A percentile compares a stretch with the other conserved stretches of the same genome.
Evolutionary conservation across 1,140 invertebrate genomes (phyloP).

Genomic region (Cotesia vestalis): DNA sequence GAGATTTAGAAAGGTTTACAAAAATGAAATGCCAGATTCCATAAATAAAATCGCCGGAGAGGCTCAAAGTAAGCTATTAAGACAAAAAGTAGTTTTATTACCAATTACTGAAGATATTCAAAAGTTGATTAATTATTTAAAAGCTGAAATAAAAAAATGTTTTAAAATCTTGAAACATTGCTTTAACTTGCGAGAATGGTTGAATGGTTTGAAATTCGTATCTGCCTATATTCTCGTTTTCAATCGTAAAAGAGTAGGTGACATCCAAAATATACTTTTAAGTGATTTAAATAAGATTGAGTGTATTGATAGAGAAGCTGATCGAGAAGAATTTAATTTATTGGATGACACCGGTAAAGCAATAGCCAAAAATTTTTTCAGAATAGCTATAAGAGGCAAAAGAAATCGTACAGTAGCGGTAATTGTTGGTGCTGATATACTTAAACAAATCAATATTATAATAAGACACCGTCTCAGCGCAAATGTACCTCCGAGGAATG

Average conservation of each 20-base stretch:
- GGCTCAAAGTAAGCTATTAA: neutral
- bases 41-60: neutral
- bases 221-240: conserved; percentile 22
- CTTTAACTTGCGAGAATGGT: neutral
- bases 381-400: conserved; percentile 29
- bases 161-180: neutral
- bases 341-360: conserved; percentile 9
- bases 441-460: neutral
- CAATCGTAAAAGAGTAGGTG: conserved; percentile 34
- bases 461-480: neutral
- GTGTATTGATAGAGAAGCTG: conserved; percentile 9
- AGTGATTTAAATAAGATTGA: neutral
- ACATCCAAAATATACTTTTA: conserved; percentile 23
- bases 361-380: conserved; percentile 13
- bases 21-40: neutral
- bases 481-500: neutral
- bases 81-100: neutral
- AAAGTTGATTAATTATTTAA: neutral
- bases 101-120: neutral
- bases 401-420: conserved; percentile 20
- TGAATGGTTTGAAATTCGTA: neutral
- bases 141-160: neutral
- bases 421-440: neutral
- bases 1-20: conserved; percentile 34
- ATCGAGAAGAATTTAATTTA: conserved; percentile 24